Conservation (phyloP, 2,888 invertebrate genomes). For the Antitype chi region DNA sequence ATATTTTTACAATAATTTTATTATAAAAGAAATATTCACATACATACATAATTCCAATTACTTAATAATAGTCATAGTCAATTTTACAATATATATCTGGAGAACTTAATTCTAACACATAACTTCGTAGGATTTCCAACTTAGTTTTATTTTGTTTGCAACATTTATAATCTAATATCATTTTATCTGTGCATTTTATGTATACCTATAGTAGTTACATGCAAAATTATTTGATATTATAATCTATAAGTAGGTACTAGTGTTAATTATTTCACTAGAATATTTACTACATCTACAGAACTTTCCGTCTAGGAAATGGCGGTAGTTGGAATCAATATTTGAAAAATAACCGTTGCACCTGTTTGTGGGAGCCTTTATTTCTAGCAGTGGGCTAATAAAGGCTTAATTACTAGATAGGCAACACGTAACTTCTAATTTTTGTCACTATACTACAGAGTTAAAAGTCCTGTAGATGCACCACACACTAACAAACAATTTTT, state of each 20-base stretch:
- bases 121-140: slow-evolving; percentile 61
- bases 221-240: slow-evolving; percentile 54
- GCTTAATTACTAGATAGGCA: background rate
- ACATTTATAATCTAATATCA: slow-evolving; percentile 72
- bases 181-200: slow-evolving; percentile 75
- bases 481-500: slow-evolving; percentile 8
- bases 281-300: slow-evolving; percentile 38
- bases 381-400: background rate
- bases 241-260: slow-evolving; percentile 14
- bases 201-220: slow-evolving; percentile 55
- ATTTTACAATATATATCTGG: slow-evolving; percentile 71
- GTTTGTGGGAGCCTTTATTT: too few relatives aligned
- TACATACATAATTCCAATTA: slow-evolving; percentile 70
- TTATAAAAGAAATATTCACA: slow-evolving; percentile 58
- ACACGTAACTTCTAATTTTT: background rate
- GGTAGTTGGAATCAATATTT: slow-evolving; percentile 7
- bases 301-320: slow-evolving; percentile 1
- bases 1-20: slow-evolving; percentile 51
- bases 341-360: slow-evolving; percentile 10
- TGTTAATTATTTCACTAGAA: slow-evolving; percentile 36
- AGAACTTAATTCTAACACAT: slow-evolving; percentile 69
- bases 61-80: slow-evolving; percentile 79
- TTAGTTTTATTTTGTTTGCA: slow-evolving; percentile 63
- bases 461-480: slow-evolving; percentile 39
- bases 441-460: background rate